Base-by-base conservation (phyloP, 2,113 vertebrate species). In the Gadus macrocephalus region DNA sequence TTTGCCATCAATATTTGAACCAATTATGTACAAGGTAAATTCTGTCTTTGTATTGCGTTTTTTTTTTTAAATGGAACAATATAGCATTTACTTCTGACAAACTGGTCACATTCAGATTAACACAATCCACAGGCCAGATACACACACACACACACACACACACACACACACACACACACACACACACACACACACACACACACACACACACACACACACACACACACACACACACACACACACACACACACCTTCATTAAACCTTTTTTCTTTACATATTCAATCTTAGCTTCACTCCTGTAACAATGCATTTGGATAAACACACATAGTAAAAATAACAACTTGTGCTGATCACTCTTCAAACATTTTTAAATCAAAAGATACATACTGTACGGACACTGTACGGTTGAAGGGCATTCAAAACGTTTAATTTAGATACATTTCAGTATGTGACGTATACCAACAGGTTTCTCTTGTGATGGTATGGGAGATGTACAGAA, bases 1-100 rank as follows among this genome's bases (percentile, higher is more conserved):
- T 87, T 87, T 71, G 35, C 78, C 79, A 82, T 85, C 84, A 87
- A 83, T 84, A 84, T 87, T 75, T 85, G 67, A 86, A 81, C 78
- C 73, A 72, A 68, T 31, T 79, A 76, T 83, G 71, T 78, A 85
- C 76, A 87, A 16, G 67, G 72, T 69, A 77, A 68, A 16, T 31
- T 14, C 5, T 22, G 75, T 76, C 68, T 72, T 69, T 22, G 35
- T 82, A 84, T 85, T 87, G 79, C 84, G 20, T 80, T 83, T 84
- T 87, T 81, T 87, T 81, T 77, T 65, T 60, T 64, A 81, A 85
- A 76, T 75, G 69, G 80, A 81, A 78, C 83, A 69, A 64, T 61
- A 61, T 20, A 62, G 60, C 20, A 62, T 25, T 12, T 20, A 61
- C 59, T 11, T 61, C n/a, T 19, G 20, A 22, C 22, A 8, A 7